Evolutionary conservation across 2,888 invertebrate species (phyloP), one percentile per base, ranked within the genome.

Genomic region (Neoaliturus tenellus): DNA sequence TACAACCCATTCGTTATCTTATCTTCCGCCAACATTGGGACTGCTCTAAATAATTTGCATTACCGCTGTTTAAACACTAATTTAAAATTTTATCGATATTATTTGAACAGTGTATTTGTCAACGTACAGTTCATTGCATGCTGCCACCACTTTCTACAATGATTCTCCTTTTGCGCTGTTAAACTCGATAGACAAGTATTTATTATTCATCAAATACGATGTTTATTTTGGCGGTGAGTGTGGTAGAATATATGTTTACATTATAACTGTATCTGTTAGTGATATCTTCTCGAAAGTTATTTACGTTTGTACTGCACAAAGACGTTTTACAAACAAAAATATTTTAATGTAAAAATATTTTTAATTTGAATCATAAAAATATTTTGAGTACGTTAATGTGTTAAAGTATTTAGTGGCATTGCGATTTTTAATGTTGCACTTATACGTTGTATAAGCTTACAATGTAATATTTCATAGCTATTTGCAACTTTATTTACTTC

Each of bases 71-170:
- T 33, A 78, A 78, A 78, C 55, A 78, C 51, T 31, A 5, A 78
- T 55, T 33, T 78, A 78, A 78, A 75, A 78, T 51, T 78, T 51
- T 78, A 78, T 78, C 78, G 48, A 78, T 78, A 25, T 75, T 71
- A 71, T 71, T 71, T 75, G 48, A 75, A 48, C 75, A 48, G 75
- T 17, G 71, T 71, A 67, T 67, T 67, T 71, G 75, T 75, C 39
- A 75, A 44, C 75, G 44, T 28, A 44, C 39, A 28, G 41, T 75
- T 41, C 35, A 75, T 75, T 75, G 75, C 75, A 48, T 28, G 71
- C 17, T 71, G 23, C 20, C n/a, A 5, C 67, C n/a, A 4, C n/a
- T 67, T 67, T 67, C 67, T 33, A 67, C 67, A 31, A 67, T 67
- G 28, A 1, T 67, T 31, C 67, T 62, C 20, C 5, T 3, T 62